Conservation (phyloP, 1,140 invertebrate genomes). For the Euwallacea fornicatus region DNA sequence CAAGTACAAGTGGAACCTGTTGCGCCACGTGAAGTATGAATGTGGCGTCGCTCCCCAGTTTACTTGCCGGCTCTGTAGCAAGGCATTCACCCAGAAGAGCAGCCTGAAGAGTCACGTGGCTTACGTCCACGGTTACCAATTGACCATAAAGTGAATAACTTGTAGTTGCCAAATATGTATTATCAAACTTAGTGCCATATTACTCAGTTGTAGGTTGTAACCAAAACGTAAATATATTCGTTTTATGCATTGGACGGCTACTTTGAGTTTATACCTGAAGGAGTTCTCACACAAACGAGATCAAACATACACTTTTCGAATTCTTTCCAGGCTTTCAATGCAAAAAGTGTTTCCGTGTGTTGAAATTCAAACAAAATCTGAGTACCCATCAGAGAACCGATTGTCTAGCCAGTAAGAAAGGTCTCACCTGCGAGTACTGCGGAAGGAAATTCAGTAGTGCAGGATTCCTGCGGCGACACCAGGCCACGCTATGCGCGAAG, state of each 20-base stretch:
- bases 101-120: slow-evolving; percentile 45
- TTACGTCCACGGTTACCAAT: slow-evolving; percentile 43
- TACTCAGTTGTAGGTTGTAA: neutral
- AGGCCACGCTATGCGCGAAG: slow-evolving; percentile 7
- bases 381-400: slow-evolving; percentile 19
- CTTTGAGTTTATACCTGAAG: no score
- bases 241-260: no score
- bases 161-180: slow-evolving; percentile 7
- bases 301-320: neutral
- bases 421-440: slow-evolving; percentile 18
- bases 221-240: no score
- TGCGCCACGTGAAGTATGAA: slow-evolving; percentile 66
- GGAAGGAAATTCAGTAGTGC: slow-evolving; percentile 21
- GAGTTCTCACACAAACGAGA: no score
- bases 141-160: slow-evolving; percentile 24
- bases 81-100: slow-evolving; percentile 50
- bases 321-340: slow-evolving; percentile 16
- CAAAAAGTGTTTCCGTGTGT: slow-evolving; percentile 29
- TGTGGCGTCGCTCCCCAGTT: slow-evolving; percentile 62
- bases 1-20: slow-evolving; percentile 60
- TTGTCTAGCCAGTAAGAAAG: slow-evolving; percentile 6
- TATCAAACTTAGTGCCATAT: slow-evolving; percentile 10
- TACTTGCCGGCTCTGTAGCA: slow-evolving; percentile 46
- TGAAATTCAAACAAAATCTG: slow-evolving; percentile 41
- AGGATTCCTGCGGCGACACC: slow-evolving; percentile 27